Evolutionary conservation across 2,888 invertebrate genomes (phyloP).

Genomic region (Hirtodrosophila alboralis): DNA sequence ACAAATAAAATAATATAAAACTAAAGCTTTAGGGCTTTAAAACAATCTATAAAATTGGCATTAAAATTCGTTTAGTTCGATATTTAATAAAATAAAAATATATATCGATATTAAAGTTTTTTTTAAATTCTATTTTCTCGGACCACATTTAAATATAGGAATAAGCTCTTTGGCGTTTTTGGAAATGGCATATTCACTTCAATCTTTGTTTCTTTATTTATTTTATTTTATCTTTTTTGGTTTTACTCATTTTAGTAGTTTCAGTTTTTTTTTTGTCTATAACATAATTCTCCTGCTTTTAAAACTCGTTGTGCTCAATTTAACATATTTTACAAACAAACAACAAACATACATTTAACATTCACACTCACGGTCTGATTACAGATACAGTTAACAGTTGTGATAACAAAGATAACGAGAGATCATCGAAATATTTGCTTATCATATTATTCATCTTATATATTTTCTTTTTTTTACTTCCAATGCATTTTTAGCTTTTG

Average conservation of each 20-base stretch:
- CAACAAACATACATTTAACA: conserved; percentile 23
- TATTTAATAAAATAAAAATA: no score
- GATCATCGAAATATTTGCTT: conserved; percentile 20
- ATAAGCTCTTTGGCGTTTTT: no score
- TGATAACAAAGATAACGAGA: conserved; percentile 4
- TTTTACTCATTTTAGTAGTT: no score
- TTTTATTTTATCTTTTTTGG: conserved; percentile 17
- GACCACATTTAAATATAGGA: no score
- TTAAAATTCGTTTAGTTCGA: no score
- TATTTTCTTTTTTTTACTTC: background rate
- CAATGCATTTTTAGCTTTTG: background rate
- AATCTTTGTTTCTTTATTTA: conserved; percentile 5
- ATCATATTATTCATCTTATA: background rate
- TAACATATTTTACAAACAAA: conserved; percentile 32
- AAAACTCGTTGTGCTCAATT: conserved; percentile 51
- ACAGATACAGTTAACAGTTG: background rate
- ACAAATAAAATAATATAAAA: no score
- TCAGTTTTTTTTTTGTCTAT: no score
- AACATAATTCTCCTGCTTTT: conserved; percentile 26
- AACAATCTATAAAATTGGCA: no score
- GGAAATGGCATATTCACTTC: conserved; percentile 4
- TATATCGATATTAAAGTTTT: no score
- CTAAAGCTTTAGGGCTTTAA: no score
- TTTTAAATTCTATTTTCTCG: no score
- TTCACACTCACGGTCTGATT: conserved; percentile 5